Percentiles rank a stretch among this genome's conserved stretches.
Conservation (phyloP, 2,888 invertebrate species). For the Theodoxus fluviatilis region DNA sequence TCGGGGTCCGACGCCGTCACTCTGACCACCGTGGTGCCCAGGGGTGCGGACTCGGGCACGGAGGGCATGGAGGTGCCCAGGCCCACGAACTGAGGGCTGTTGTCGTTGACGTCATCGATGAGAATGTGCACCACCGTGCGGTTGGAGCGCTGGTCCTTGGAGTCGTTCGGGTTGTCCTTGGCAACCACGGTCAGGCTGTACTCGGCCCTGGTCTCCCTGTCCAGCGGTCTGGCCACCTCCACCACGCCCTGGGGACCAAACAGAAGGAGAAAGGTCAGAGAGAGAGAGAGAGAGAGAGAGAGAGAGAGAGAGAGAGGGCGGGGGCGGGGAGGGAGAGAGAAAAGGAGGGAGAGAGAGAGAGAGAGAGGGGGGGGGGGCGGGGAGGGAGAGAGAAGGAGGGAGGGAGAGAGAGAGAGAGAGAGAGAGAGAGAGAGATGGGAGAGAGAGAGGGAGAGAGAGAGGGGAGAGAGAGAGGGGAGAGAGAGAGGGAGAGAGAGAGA, state of each 20-base stretch:
- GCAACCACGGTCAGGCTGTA: conserved; percentile 78
- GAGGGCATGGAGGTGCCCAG: conserved; percentile 31
- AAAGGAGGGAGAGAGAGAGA: too few species aligned
- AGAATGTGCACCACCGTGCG: conserved; percentile 70
- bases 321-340: too few species aligned
- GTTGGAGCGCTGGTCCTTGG: conserved; percentile 63
- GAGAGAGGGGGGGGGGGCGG: too few species aligned
- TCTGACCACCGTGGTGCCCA: conserved; percentile 40
- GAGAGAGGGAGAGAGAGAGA: too few species aligned
- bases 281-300: background rate
- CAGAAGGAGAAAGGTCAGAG: background rate
- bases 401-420: too few species aligned
- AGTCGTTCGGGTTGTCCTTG: conserved; percentile 73
- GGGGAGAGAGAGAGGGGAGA: too few species aligned
- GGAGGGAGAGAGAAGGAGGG: too few species aligned
- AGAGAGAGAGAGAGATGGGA: too few species aligned
- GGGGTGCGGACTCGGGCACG: conserved; percentile 41
- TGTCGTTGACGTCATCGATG: conserved; percentile 87
- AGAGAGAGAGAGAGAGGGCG: too few species aligned
- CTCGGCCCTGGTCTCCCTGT: conserved; percentile 77
- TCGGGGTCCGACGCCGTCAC: conserved; percentile 49
- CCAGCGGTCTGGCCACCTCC: conserved; percentile 70
- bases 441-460: too few species aligned
- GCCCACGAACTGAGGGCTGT: conserved; percentile 78
- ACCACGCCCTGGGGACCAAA: conserved; percentile 50